Conservation (phyloP, 2,888 invertebrate species). For the Crepidodera aurea region DNA sequence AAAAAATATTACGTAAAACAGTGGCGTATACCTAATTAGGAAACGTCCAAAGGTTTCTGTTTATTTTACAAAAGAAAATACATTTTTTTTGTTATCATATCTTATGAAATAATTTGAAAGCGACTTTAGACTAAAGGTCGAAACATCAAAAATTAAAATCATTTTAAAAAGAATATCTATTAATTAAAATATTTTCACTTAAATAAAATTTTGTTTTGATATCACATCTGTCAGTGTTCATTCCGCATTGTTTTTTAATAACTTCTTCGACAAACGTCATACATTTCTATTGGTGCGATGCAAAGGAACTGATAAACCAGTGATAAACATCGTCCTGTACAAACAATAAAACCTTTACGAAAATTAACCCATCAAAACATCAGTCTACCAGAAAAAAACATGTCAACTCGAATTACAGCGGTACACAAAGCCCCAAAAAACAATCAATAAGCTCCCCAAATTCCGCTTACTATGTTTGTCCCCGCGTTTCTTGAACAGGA, state of each 20-base stretch:
- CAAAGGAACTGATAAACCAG: constrained; percentile 2
- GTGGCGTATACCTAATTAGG: too few relatives aligned
- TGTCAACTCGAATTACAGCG: constrained; percentile 12
- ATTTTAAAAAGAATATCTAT: too few relatives aligned
- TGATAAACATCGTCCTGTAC: constrained; percentile 4
- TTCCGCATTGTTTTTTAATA: too few relatives aligned
- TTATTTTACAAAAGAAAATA: not conserved
- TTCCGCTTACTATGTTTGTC: constrained; percentile 10
- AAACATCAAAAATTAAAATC: too few relatives aligned
- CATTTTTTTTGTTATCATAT: too few relatives aligned
- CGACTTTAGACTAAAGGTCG: too few relatives aligned
- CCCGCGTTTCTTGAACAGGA: not conserved
- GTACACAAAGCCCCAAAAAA: constrained; percentile 22
- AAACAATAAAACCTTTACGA: constrained; percentile 17
- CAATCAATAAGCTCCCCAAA: constrained; percentile 25
- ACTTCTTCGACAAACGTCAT: too few relatives aligned
- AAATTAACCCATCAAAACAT: constrained; percentile 28
- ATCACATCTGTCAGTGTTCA: too few relatives aligned
- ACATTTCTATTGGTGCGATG: too few relatives aligned
- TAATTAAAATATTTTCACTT: too few relatives aligned
- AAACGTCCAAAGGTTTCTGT: not conserved
- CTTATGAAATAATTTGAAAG: too few relatives aligned
- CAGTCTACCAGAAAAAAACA: constrained; percentile 19
- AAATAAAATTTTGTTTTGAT: too few relatives aligned
- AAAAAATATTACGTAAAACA: constrained; percentile 21